Evolutionary conservation across 1,140 invertebrate genomes (phyloP).

Genomic region (Callitettix versicolor): DNA sequence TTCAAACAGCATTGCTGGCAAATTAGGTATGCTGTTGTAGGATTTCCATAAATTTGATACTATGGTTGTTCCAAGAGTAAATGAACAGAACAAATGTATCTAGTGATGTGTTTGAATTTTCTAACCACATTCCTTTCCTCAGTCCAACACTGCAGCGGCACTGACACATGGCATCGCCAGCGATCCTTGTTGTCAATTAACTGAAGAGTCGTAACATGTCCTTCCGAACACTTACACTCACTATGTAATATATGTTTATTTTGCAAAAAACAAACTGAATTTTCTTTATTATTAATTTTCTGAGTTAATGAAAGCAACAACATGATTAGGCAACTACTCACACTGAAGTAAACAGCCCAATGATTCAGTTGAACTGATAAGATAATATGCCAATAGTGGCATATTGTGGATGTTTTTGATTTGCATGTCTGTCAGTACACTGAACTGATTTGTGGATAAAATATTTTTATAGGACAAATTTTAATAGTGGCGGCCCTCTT

Average conservation of each 20-base stretch:
- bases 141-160: background rate
- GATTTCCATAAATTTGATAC: background rate
- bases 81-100: background rate
- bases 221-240: background rate
- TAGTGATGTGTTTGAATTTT: background rate
- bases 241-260: background rate
- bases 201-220: background rate
- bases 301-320: conserved; percentile 18
- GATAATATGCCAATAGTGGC: no score
- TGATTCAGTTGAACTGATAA: no score
- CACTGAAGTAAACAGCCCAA: no score
- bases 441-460: no score
- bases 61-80: background rate
- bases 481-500: no score
- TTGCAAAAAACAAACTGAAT: background rate
- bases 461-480: no score
- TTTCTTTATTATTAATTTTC: conserved; percentile 1
- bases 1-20: background rate
- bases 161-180: background rate
- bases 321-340: conserved; percentile 7
- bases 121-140: background rate
- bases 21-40: background rate
- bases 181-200: background rate
- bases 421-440: no score
- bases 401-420: no score